Percentiles rank a stretch among this genome's conserved stretches.
Conservation (phyloP, 1,140 invertebrate genomes). For the Drosophila bocqueti region DNA sequence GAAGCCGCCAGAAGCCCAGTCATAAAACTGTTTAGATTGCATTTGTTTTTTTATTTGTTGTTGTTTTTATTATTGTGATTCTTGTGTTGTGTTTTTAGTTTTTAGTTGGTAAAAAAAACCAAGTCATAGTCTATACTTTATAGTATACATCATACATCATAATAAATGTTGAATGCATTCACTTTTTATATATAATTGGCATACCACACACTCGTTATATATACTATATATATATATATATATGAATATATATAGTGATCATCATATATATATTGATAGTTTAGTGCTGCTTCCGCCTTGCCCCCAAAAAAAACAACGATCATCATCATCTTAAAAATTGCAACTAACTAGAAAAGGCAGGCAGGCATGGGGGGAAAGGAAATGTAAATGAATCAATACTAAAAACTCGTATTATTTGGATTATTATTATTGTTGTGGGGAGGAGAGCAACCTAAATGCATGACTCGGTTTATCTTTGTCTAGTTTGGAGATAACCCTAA, state of each 20-base stretch:
- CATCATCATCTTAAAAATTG: constrained; percentile 27
- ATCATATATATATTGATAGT: constrained; percentile 23
- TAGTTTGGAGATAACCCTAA: constrained; percentile 25
- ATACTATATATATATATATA: constrained; percentile 6
- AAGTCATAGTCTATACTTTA: constrained; percentile 48
- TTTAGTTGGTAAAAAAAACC: constrained; percentile 39
- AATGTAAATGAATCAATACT: background rate
- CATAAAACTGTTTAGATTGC: constrained; percentile 14
- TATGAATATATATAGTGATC: constrained; percentile 8
- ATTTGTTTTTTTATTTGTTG: constrained; percentile 12
- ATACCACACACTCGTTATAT: constrained; percentile 30
- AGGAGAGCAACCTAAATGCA: constrained; percentile 35
- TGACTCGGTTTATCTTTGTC: constrained; percentile 25
- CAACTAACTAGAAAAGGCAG: constrained; percentile 51
- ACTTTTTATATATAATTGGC: constrained; percentile 56
- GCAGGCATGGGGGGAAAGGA: background rate
- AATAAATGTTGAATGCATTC: constrained; percentile 48
- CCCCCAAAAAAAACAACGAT: constrained; percentile 22
- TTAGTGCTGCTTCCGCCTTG: constrained; percentile 3
- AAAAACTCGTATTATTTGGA: constrained; percentile 12
- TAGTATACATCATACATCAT: constrained; percentile 42
- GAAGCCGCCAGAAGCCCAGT: constrained; percentile 5
- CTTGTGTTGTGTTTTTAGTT: constrained; percentile 33
- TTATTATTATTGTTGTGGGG: background rate
- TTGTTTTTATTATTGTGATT: constrained; percentile 38